Evolutionary conservation across 2,113 vertebrate species (phyloP), one percentile per base, ranked within the genome.

Genomic region (Notothenia rossii): DNA sequence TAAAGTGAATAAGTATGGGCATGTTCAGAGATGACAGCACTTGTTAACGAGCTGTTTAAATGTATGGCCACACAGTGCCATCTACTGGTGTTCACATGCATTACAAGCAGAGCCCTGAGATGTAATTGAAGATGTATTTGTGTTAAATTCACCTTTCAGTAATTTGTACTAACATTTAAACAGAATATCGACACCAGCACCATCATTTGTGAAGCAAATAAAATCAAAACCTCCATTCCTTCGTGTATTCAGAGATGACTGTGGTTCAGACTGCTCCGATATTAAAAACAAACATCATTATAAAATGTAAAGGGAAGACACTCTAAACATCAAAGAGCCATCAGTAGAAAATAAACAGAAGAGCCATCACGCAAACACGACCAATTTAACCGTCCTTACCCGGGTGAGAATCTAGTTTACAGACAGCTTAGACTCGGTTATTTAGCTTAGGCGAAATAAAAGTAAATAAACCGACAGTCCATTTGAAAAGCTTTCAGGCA

Each of bases 1-100:
- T 73, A 46, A 62, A 58, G 59, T 60, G 51, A 75, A 56, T 62
- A 78, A 76, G 18, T 15, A 10, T 14, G 54, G 59, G 61, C 36
- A 29, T 10, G 45, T n/a, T 73, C 53, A 66, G 10, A 10, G 54
- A 51, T 49, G 48, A 65, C 68, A 48, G 22, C 36, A 1, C 49
- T 48, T 20, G 33, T 62, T 6, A 5, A 10, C n/a, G 13, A 60
- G 20, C 3, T 36, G 22, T 10, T 63, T 0, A 3, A 1, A 43
- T 86, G 8, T 13, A 40, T 61, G 58, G 79, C 56, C 9, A 2
- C 77, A 89, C 49, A 75, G 62, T 59, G 88, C 90, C 92, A 84
- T 36, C 90, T n/a, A 22, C 65, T 87, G 92, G 77, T 40, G 0
- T 0, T 51, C n/a, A 2, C 0, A 5, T n/a, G 15, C 46, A 51